These are phyloP conservation scores for Agrochola macilenta DNA, from an alignment of 2,888 invertebrate species.

Conservation along the genomic window DNA sequence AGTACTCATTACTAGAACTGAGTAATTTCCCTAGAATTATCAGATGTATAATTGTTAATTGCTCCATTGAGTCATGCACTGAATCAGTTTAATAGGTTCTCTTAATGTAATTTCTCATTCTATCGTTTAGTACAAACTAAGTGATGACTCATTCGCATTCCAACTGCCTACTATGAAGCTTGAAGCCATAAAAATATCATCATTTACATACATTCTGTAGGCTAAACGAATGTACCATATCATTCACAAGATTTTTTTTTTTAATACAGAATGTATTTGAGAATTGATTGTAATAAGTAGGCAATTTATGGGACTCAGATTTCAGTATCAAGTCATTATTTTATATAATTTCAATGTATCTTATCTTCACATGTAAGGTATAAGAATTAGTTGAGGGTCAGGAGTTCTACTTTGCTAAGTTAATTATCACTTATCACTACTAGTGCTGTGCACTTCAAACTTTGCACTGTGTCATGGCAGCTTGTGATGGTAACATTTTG, in stretches of 20 bases:
- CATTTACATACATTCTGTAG: slow-evolving; percentile 46
- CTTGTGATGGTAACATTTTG: slow-evolving; percentile 1
- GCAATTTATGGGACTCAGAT: not conserved
- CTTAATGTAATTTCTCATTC: slow-evolving; percentile 69
- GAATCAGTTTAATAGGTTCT: slow-evolving; percentile 60
- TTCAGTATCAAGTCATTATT: not conserved
- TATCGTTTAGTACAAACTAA: slow-evolving; percentile 42
- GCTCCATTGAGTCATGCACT: slow-evolving; percentile 49
- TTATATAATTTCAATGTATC: slow-evolving; percentile 10
- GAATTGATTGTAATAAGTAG: not conserved
- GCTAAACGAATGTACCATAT: slow-evolving; percentile 25
- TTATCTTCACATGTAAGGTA: slow-evolving; percentile 11
- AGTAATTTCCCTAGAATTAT: slow-evolving; percentile 39
- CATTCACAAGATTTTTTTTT: slow-evolving; percentile 2
- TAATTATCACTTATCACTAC: slow-evolving; percentile 24
- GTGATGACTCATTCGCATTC: slow-evolving; percentile 68
- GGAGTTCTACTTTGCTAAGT: slow-evolving; percentile 1
- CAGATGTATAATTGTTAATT: slow-evolving; percentile 28
- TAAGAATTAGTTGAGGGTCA: slow-evolving; percentile 37
- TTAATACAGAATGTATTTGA: slow-evolving; percentile 13
- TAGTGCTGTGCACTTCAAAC: slow-evolving; percentile 16
- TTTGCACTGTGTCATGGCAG: slow-evolving; percentile 2
- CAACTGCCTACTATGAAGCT: slow-evolving; percentile 46
- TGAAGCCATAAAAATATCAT: slow-evolving; percentile 61
- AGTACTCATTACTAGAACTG: not conserved